These are phyloP conservation scores for Ectemnius continuus DNA, from an alignment of 2,888 invertebrate genomes.

Conservation along the genomic window DNA sequence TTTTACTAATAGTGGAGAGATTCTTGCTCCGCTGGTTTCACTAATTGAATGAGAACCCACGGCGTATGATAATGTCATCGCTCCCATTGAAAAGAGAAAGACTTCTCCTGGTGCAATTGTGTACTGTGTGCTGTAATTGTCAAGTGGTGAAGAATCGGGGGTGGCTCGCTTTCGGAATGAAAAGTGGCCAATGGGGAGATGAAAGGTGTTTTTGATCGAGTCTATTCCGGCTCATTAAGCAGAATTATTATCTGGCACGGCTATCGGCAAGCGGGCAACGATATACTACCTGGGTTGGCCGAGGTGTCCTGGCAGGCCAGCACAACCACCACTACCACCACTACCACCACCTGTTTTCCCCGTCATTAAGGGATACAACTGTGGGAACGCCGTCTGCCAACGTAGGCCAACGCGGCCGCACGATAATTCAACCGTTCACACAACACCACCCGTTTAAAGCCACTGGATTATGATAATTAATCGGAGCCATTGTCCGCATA, in stretches of 20 bases:
- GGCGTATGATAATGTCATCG: background rate
- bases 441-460: conserved; percentile 30
- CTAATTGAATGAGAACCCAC: background rate
- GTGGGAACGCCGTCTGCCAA: conserved; percentile 50
- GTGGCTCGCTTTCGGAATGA: no score
- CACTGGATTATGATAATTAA: conserved; percentile 50
- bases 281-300: conserved; percentile 29
- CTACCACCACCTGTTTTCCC: conserved; percentile 47
- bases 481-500: conserved; percentile 26
- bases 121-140: no score
- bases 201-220: background rate
- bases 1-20: no score
- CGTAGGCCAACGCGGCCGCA: conserved; percentile 33
- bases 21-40: no score
- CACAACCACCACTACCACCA: conserved; percentile 40
- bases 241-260: background rate
- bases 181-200: background rate
- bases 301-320: conserved; percentile 18
- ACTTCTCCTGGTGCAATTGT: background rate
- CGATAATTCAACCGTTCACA: conserved; percentile 45
- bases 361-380: conserved; percentile 51
- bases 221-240: background rate
- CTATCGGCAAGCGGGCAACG: conserved; percentile 14
- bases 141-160: no score
- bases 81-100: background rate